A percentile compares a stretch with the other conserved stretches of the same genome.
Conservation (phyloP, 2,888 invertebrate species). For the Gryllus longicercus region DNA sequence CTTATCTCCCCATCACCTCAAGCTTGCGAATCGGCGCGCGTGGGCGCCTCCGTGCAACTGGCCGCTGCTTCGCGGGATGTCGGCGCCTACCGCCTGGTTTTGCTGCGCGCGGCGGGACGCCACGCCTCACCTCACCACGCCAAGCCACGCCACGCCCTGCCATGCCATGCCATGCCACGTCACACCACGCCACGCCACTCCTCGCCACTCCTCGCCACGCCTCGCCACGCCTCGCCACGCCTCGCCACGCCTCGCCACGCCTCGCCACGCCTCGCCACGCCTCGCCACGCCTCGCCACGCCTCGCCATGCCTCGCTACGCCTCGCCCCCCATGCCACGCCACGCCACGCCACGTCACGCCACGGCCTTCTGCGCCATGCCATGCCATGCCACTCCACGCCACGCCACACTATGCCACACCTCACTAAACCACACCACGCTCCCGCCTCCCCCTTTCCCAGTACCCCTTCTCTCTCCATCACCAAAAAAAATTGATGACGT, state of each 20-base stretch:
- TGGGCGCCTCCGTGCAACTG: no score
- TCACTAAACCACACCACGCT: no score
- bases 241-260: background rate
- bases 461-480: no score
- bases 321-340: background rate
- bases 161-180: background rate
- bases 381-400: background rate
- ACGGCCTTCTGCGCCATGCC: background rate
- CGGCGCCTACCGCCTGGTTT: no score
- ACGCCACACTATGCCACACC: no score
- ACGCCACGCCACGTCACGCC: background rate
- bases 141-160: background rate
- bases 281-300: background rate
- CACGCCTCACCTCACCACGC: background rate
- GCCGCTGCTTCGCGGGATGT: no score
- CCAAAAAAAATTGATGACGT: no score
- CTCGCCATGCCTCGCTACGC: no score
- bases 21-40: no score
- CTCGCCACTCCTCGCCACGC: background rate
- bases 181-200: background rate
- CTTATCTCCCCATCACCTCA: background rate
- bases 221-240: no score
- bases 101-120: no score
- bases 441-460: background rate
- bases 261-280: background rate